Base-by-base conservation (phyloP, 2,113 vertebrate species). In the Pachyramphus minor region DNA sequence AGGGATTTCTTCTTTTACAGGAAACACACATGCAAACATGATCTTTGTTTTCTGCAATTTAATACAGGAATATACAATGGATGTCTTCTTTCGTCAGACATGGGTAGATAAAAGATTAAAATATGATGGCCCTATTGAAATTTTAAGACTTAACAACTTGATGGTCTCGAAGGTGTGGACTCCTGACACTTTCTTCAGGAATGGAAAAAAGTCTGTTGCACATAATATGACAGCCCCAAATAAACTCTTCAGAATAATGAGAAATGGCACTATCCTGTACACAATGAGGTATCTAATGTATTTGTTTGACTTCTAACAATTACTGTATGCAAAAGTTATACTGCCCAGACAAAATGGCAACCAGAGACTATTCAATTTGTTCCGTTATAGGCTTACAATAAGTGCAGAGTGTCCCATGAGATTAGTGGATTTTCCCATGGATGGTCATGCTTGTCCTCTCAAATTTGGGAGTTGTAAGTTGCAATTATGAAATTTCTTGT, bases 121-220 rank as follows among this genome's bases (percentile, higher is more conserved):
- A 96, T 99, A 99, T 35, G 99, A 99, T 50, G 99, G 99, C 6
- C 99, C 99, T 1, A 98, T 99, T 89, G 99, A 99, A 98, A 99
- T 99, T 96, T 97, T 99, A 88, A 98, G 99, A 85, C 97, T 99
- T 75, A 99, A 99, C 97, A 99, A 99, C 97, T 97, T 99, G 97
- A 99, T 99, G 99, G 99, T 99, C 97, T 99, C 99, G 2, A 99
- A 99, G 97, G 99, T 99, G 53, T 99, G 99, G 99, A 99, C 99
- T n/a, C 99, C 99, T 20, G 99, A 99, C 95, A 99, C 99, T 68
- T 99, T 99, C 97, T 99, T 99, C 98, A 98, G 99, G 95, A 99
- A 99, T 45, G 99, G 99, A 58, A 99, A 99, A 97, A 99, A 98
- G 97, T 99, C 99, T 17, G 99, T 99, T 41, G 98, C 99, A 55